phyloP scores from a whole-genome alignment of 2,888 invertebrate species.

The Nesidiocoris tenuis region DNA sequence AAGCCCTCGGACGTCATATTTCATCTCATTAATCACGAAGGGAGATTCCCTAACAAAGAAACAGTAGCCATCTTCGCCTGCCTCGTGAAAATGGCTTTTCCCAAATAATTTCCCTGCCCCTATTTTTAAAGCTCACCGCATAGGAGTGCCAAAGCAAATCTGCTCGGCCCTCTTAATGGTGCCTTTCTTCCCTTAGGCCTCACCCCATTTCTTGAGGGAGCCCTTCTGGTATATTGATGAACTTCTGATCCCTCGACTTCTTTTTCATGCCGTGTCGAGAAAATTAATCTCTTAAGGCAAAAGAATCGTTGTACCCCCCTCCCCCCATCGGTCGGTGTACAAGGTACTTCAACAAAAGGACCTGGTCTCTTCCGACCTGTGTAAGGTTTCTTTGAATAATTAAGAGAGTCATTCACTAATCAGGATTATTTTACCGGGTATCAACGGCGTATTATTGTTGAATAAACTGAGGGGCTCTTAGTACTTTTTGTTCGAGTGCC shows the following conservation, averaged over 20 bases:
- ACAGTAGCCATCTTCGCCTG: no score
- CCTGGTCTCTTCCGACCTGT: not conserved
- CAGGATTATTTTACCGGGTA: not conserved
- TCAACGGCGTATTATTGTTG: not conserved
- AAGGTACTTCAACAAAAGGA: not conserved
- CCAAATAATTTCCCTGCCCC: not conserved
- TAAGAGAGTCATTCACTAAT: not conserved
- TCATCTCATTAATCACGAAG: not conserved
- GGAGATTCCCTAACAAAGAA: not conserved
- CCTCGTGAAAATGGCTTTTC: not conserved
- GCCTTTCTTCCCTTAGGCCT: not conserved
- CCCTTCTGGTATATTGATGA: conserved; percentile 11
- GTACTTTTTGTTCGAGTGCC: not conserved
- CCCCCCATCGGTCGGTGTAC: no score
- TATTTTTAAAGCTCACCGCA: not conserved
- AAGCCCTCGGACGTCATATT: conserved; percentile 30
- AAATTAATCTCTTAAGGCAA: conserved; percentile 23
- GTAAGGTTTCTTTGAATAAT: not conserved
- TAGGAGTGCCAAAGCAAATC: not conserved
- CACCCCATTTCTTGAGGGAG: not conserved
- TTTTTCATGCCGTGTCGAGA: conserved; percentile 6
- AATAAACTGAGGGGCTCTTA: not conserved
- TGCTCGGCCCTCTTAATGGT: not conserved
- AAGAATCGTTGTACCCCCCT: not conserved
- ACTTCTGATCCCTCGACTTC: conserved; percentile 17